Evolutionary conservation across 2,888 invertebrate species (phyloP).

Genomic region (Heliconius aoede): DNA sequence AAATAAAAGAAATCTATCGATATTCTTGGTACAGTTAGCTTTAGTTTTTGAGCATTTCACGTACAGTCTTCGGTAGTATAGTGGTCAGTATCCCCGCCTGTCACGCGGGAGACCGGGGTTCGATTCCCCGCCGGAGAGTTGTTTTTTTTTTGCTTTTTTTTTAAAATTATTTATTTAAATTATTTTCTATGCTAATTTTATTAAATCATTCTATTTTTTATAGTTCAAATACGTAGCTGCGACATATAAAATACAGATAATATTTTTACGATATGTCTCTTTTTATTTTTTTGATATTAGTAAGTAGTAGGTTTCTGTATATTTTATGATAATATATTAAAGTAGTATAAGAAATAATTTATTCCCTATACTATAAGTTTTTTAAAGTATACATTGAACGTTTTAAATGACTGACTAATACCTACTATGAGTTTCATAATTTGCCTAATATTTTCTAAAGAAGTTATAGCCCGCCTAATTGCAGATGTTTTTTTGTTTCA

Average conservation of each 20-base stretch:
- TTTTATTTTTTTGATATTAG: too few species aligned
- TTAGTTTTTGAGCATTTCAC: accelerated
- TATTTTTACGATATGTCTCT: too few species aligned
- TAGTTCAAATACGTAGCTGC: too few species aligned
- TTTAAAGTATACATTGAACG: too few species aligned
- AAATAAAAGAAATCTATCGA: background rate
- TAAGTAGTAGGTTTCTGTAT: too few species aligned
- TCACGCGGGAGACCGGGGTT: slow-evolving; percentile 85
- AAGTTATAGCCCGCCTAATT: background rate
- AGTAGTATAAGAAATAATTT: too few species aligned
- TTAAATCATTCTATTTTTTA: too few species aligned
- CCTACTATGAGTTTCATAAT: background rate
- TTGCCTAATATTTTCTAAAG: background rate
- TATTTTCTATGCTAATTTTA: too few species aligned
- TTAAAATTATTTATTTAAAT: background rate
- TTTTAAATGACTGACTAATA: background rate
- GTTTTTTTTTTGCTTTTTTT: background rate
- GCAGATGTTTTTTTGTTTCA: too few species aligned
- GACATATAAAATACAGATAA: too few species aligned
- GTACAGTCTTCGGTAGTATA: slow-evolving; percentile 79
- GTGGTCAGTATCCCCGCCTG: slow-evolving; percentile 84
- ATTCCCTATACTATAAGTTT: too few species aligned
- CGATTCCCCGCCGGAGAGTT: slow-evolving; percentile 81
- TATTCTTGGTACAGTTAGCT: background rate
- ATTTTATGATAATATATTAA: too few species aligned